Percentiles rank a stretch among this genome's conserved stretches.
phyloP scores from a whole-genome alignment of 2,113 vertebrate species.

The Nothocercus nigrocapillus region DNA sequence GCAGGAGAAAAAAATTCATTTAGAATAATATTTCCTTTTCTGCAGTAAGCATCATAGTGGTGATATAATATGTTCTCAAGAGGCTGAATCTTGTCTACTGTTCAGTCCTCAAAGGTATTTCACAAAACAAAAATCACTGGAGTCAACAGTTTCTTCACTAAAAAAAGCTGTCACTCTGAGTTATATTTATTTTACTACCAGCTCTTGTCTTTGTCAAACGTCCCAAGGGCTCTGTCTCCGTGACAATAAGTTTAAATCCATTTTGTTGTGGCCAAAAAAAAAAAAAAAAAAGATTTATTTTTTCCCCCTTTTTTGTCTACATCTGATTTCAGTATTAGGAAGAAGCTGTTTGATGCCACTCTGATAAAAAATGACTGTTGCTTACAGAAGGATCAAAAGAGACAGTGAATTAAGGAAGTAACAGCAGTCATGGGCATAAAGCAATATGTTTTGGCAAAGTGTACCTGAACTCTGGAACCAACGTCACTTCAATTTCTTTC shows the following conservation, averaged over 20 bases:
- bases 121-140: constrained; percentile 5
- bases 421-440: neutral
- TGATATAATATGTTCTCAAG: constrained; percentile 6
- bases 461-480: neutral
- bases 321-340: neutral
- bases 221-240: neutral
- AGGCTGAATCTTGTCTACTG: constrained; percentile 31
- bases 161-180: neutral
- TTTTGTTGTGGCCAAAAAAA: neutral
- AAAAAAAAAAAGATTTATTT: neutral
- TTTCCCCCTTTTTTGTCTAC: neutral
- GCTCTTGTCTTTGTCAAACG: neutral
- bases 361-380: neutral
- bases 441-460: neutral
- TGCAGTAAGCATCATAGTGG: neutral
- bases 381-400: neutral
- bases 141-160: neutral
- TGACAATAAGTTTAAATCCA: neutral
- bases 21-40: constrained; percentile 48
- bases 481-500: neutral
- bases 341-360: neutral
- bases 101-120: constrained; percentile 42
- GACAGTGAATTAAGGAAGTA: constrained; percentile 1
- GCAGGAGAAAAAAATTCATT: neutral
- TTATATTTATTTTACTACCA: neutral